Evolutionary conservation across 2,113 vertebrate species (phyloP), one percentile per base, ranked within the genome.

Genomic region (Notothenia coriiceps): DNA sequence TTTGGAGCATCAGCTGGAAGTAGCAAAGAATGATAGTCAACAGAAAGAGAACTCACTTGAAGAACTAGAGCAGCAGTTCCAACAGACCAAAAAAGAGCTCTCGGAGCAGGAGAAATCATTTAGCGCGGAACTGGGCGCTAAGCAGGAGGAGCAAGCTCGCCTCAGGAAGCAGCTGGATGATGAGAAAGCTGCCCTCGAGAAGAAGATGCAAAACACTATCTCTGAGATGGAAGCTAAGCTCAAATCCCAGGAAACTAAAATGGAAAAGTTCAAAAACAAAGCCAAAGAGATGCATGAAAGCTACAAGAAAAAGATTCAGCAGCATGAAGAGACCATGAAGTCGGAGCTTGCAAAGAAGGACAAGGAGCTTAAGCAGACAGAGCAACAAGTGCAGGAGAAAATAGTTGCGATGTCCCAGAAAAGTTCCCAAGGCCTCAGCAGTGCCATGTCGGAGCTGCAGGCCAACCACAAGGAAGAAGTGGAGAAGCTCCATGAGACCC

Each of bases 231-330:
- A 97, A 90, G 88, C 70, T 59, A 99, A 96, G 90, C 74, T 97
- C 43, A 97, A 97, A 94, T 80, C 86, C 43, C 96, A 97, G 87
- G 97, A 98, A 74, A 94, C 92, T 51, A 96, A 97, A 84, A 93
- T 96, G 85, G 97, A 98, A 56, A 97, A 96, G 90, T 72, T 97
- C 10, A 97, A 95, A 70, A 95, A 96, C 82, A 98, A 96, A 80
- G 89, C 93, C 84, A 98, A 96, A 94, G 97, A 98, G 71, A 96
- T 96, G 89, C 96, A 98, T 18, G 97, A 98, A 78, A 93, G 84
- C 17, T 95, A 96, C 29, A 97, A 96, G 93, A 97, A 96, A 80
- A 97, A 96, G 89, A 91, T 98, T 62, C 92, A 95, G 55, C 96
- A 98, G 64, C 96, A 96, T 71, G 97, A 99, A 88, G 95, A 96